phyloP scores from a whole-genome alignment of 2,888 invertebrate species.

The Graphium colonna region DNA sequence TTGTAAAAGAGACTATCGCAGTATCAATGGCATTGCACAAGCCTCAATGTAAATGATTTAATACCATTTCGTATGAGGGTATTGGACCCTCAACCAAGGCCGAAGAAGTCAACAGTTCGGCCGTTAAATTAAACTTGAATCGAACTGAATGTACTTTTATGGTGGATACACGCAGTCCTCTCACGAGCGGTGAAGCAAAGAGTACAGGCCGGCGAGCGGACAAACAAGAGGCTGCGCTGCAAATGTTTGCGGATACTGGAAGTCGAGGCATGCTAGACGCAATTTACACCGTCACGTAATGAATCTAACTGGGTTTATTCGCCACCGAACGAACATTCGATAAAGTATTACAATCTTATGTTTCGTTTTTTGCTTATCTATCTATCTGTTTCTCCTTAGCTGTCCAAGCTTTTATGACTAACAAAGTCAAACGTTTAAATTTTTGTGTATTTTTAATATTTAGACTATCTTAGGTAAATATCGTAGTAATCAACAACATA shows the following conservation, averaged over 20 bases:
- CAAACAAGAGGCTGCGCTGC: conserved; percentile 43
- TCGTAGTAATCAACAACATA: no score
- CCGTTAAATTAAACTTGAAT: conserved; percentile 19
- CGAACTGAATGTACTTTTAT: conserved; percentile 33
- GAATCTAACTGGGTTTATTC: neutral
- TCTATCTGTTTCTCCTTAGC: no score
- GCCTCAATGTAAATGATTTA: neutral
- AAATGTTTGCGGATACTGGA: conserved; percentile 39
- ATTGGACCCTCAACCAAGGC: neutral
- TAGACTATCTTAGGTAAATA: no score
- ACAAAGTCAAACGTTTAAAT: no score
- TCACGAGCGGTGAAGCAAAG: conserved; percentile 33
- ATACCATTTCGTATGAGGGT: no score
- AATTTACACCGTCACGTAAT: conserved; percentile 32
- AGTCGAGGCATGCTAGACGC: conserved; percentile 27
- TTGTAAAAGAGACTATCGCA: no score
- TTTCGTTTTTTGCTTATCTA: no score
- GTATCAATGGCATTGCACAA: neutral
- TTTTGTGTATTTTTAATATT: no score
- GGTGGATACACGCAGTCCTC: conserved; percentile 30
- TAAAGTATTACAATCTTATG: no score
- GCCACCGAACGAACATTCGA: conserved; percentile 11
- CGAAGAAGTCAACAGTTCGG: conserved; percentile 1
- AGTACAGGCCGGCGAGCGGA: conserved; percentile 36
- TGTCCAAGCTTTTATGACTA: no score